Evolutionary conservation across 2,113 vertebrate genomes (phyloP).

Genomic region (Podarcis raffonei): DNA sequence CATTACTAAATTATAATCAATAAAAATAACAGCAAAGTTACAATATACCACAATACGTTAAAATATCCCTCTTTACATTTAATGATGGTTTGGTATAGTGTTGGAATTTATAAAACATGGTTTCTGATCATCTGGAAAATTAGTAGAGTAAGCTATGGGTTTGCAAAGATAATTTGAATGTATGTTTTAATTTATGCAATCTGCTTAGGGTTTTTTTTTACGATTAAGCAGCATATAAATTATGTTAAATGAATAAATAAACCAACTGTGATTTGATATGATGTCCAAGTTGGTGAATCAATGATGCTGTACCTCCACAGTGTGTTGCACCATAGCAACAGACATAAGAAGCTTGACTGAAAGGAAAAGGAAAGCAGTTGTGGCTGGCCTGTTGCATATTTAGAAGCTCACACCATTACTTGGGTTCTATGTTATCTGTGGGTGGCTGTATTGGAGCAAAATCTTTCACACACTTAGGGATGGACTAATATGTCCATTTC

Average conservation of each 20-base stretch:
- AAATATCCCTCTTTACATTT: not conserved
- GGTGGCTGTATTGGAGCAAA: not conserved
- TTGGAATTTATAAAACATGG: not conserved
- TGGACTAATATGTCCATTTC: too few species aligned
- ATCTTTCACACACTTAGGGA: not conserved
- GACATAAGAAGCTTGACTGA: not conserved
- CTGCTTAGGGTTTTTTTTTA: not conserved
- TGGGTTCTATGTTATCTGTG: not conserved
- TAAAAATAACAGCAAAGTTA: too few species aligned
- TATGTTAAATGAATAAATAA: too few species aligned
- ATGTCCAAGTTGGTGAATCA: slow-evolving; percentile 21
- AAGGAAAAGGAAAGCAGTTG: not conserved
- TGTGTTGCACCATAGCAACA: not conserved
- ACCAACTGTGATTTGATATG: not conserved
- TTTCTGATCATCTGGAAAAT: not conserved
- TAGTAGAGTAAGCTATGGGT: not conserved
- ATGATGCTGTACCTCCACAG: not conserved
- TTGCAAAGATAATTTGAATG: not conserved
- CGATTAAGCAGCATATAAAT: not conserved
- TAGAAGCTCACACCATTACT: not conserved
- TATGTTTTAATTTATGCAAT: too few species aligned
- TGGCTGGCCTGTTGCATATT: not conserved
- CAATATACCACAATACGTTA: too few species aligned
- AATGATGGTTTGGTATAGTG: not conserved
- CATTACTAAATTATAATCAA: too few species aligned